Conservation (phyloP, 2,888 invertebrate species). For the Drosophila demipolita region DNA sequence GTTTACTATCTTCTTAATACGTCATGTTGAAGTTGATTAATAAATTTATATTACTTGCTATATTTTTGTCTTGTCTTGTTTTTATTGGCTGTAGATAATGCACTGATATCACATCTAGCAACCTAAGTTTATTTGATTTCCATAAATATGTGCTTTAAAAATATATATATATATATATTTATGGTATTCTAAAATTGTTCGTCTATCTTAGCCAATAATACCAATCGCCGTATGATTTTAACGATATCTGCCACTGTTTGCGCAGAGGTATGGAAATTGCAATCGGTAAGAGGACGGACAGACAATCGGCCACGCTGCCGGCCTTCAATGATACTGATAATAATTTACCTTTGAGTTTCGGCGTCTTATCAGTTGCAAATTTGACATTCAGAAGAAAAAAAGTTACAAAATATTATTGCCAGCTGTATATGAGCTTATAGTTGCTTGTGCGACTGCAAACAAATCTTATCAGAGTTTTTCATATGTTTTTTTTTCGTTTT, state of each 20-base stretch:
- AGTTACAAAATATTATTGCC: slow-evolving; percentile 58
- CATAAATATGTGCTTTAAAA: background rate
- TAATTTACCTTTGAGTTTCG: slow-evolving; percentile 42
- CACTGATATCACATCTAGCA: background rate
- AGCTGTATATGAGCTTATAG: slow-evolving; percentile 12
- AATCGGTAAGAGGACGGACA: slow-evolving; percentile 6
- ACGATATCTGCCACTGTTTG: slow-evolving; percentile 5
- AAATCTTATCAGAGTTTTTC: slow-evolving; percentile 63
- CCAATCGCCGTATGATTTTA: background rate
- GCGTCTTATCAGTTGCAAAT: slow-evolving; percentile 62
- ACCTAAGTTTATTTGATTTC: background rate
- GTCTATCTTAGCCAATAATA: background rate
- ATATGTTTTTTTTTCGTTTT: background rate
- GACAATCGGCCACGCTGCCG: slow-evolving; percentile 6
- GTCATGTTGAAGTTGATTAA: background rate
- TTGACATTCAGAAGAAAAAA: slow-evolving; percentile 71
- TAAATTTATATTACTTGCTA: background rate
- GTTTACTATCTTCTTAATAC: background rate
- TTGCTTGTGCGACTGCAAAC: slow-evolving; percentile 22
- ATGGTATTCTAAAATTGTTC: background rate
- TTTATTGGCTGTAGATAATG: too few relatives aligned
- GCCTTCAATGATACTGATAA: slow-evolving; percentile 48
- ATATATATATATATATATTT: slow-evolving; percentile 8
- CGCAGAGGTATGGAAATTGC: slow-evolving; percentile 15
- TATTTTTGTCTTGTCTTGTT: too few relatives aligned